Conservation (phyloP, 2,888 invertebrate species). For the Phaonia tiefii region DNA sequence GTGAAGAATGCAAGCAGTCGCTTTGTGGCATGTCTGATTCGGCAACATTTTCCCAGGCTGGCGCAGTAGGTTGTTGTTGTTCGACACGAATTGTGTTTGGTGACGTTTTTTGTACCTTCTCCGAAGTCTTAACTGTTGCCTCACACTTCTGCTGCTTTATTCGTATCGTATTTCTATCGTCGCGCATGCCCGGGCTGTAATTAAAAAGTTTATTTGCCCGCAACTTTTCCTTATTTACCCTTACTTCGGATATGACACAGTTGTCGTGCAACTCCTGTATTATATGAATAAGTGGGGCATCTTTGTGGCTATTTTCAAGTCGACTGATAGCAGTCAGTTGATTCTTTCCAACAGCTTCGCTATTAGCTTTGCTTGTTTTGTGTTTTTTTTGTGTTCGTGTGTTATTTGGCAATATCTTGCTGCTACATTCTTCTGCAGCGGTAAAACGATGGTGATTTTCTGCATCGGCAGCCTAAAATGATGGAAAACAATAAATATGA, state of each 20-base stretch:
- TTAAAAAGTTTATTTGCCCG: slow-evolving; percentile 38
- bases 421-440: too few species aligned
- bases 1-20: slow-evolving; percentile 28
- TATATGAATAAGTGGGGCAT: slow-evolving; percentile 79
- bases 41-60: slow-evolving; percentile 58
- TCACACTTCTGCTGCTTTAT: neutral
- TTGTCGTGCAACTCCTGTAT: slow-evolving; percentile 79
- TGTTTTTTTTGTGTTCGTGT: neutral
- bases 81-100: neutral
- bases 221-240: slow-evolving; percentile 76
- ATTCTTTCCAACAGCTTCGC: neutral
- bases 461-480: too few species aligned
- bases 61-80: slow-evolving; percentile 54
- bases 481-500: too few species aligned
- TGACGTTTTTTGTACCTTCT: neutral
- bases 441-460: too few species aligned
- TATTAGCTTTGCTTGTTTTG: neutral
- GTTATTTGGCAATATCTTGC: neutral
- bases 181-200: too few species aligned
- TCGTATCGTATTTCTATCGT: neutral
- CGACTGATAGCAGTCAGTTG: slow-evolving; percentile 72
- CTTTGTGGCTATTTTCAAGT: slow-evolving; percentile 69
- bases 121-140: neutral
- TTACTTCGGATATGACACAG: slow-evolving; percentile 78
- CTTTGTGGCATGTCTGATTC: slow-evolving; percentile 54